A percentile compares a stretch with the other conserved stretches of the same genome.
These are phyloP conservation scores for Brachionus paranguensis DNA, from an alignment of 1,140 invertebrate species.

Conservation along the genomic window DNA sequence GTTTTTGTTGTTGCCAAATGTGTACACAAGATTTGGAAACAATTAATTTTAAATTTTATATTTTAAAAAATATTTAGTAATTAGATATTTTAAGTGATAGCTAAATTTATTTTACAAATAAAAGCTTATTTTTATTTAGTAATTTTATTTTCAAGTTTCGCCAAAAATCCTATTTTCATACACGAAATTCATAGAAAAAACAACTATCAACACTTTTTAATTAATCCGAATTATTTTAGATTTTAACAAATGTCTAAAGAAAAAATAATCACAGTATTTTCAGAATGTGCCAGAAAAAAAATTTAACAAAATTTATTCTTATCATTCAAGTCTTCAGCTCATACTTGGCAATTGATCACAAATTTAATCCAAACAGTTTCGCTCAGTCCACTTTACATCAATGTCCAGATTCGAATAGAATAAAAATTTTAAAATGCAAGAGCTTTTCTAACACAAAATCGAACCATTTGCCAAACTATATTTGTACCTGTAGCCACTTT, in stretches of 20 bases:
- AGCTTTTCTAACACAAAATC: background rate
- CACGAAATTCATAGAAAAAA: background rate
- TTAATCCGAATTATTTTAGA: background rate
- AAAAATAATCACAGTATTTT: background rate
- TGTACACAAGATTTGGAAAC: background rate
- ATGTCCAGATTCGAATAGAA: background rate
- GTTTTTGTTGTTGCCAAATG: background rate
- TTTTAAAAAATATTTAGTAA: background rate
- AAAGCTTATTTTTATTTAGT: background rate
- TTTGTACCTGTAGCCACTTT: background rate
- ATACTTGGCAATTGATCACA: background rate
- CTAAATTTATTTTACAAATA: background rate
- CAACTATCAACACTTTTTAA: background rate
- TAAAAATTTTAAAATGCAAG: background rate
- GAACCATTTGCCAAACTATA: background rate
- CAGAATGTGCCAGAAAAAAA: background rate
- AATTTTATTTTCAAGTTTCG: background rate
- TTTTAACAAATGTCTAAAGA: background rate
- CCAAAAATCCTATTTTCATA: background rate
- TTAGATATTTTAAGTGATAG: background rate
- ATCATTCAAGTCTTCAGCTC: background rate
- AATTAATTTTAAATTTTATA: background rate
- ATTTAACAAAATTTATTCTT: background rate
- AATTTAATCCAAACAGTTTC: background rate
- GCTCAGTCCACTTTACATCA: background rate